These are phyloP conservation scores for Colistium nudipinnis DNA, from an alignment of 2,113 vertebrate genomes.

Conservation along the genomic window DNA sequence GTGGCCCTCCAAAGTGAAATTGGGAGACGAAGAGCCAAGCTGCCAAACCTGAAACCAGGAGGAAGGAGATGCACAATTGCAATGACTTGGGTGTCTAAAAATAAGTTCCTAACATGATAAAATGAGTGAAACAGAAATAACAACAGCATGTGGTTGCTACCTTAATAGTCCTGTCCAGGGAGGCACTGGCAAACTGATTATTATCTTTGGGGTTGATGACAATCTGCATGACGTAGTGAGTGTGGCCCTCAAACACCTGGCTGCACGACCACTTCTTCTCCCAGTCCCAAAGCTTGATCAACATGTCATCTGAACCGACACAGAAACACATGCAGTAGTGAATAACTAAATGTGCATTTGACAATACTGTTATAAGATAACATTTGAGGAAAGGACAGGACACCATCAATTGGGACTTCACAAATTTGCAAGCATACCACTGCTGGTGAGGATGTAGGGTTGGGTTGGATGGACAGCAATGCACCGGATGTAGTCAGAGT, in stretches of 20 bases:
- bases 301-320: constrained; percentile 92
- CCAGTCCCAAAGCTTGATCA: constrained; percentile 99
- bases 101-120: too few species aligned
- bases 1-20: constrained; percentile 97
- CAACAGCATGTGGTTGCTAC: constrained; percentile 67
- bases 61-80: too few species aligned
- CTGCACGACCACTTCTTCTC: constrained; percentile 99
- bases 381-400: background rate
- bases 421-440: constrained; percentile 82
- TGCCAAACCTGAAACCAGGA: constrained; percentile 92
- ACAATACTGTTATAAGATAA: background rate
- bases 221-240: constrained; percentile 99
- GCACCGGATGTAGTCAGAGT: constrained; percentile 98
- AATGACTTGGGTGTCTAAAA: background rate
- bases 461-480: constrained; percentile 98
- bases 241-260: constrained; percentile 99
- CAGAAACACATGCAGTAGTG: constrained; percentile 37
- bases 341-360: constrained; percentile 20
- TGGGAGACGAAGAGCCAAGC: constrained; percentile 97
- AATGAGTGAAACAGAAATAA: background rate
- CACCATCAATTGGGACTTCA: background rate
- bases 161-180: constrained; percentile 98
- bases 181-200: constrained; percentile 98
- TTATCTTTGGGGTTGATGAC: constrained; percentile 99
- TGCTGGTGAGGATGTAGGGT: constrained; percentile 98